Percentiles rank a stretch among this genome's conserved stretches.
These are phyloP conservation scores for Agrotis exclamationis DNA, from an alignment of 2,888 invertebrate genomes.

Conservation along the genomic window DNA sequence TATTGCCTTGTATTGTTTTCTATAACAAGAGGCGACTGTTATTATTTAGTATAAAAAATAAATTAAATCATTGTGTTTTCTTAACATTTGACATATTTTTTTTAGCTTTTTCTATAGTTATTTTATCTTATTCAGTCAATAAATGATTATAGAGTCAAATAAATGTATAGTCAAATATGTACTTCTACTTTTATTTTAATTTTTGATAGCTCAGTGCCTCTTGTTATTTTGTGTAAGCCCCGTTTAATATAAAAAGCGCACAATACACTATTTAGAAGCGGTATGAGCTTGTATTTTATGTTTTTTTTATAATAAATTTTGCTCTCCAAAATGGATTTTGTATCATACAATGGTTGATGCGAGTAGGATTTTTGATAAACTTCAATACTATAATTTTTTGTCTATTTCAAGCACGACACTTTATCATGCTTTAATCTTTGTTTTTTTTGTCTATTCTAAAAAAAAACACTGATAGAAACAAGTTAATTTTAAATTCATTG, in stretches of 20 bases:
- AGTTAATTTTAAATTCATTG: conserved; percentile 5
- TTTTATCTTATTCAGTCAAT: conserved; percentile 16
- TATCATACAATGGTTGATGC: conserved; percentile 57
- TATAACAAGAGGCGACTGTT: conserved; percentile 43
- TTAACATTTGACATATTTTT: background rate
- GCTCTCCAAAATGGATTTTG: conserved; percentile 64
- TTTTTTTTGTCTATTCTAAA: conserved; percentile 6
- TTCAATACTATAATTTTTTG: conserved; percentile 1
- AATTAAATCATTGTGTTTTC: background rate
- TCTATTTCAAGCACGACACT: conserved; percentile 32
- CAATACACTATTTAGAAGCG: conserved; percentile 70
- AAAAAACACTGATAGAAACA: background rate
- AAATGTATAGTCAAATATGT: background rate
- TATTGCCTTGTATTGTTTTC: conserved; percentile 26
- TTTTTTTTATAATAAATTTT: conserved; percentile 64
- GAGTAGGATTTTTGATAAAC: conserved; percentile 12
- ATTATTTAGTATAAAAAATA: conserved; percentile 13
- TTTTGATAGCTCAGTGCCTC: conserved; percentile 35
- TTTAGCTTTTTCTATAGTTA: background rate
- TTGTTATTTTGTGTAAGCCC: conserved; percentile 48
- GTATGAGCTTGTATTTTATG: conserved; percentile 67
- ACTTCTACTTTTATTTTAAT: background rate
- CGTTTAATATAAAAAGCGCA: conserved; percentile 71
- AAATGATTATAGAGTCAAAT: conserved; percentile 1
- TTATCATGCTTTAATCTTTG: conserved; percentile 5